Conservation (phyloP, 2,113 vertebrate genomes). For the Mobula hypostoma region DNA sequence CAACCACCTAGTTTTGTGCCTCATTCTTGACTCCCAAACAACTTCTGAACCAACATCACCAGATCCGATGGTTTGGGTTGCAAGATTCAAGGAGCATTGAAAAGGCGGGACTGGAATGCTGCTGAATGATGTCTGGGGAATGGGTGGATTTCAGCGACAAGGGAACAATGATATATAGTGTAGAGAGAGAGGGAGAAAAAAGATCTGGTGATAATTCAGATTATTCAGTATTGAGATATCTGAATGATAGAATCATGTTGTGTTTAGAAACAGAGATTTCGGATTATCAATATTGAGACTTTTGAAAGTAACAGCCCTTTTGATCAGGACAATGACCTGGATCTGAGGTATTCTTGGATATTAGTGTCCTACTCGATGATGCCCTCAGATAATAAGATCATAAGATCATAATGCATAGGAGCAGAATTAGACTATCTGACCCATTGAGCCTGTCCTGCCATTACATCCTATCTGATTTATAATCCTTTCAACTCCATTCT, state of each 20-base stretch:
- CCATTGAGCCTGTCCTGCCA: no score
- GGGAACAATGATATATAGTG: not conserved
- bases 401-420: no score
- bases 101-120: not conserved
- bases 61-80: not conserved
- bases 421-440: no score
- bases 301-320: not conserved
- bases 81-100: not conserved
- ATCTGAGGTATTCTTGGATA: not conserved
- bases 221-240: no score
- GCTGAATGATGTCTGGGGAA: not conserved
- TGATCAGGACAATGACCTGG: not conserved
- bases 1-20: no score
- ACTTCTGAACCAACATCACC: no score
- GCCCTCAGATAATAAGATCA: not conserved
- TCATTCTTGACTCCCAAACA: no score
- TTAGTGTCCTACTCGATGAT: not conserved
- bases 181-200: not conserved
- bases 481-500: no score
- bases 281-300: not conserved
- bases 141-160: not conserved
- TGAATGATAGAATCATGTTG: no score
- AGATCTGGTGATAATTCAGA: not conserved
- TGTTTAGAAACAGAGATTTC: not conserved
- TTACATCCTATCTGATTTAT: no score